These are phyloP conservation scores for Hypselothyrea guttata DNA, from an alignment of 2,888 invertebrate species.

Conservation along the genomic window DNA sequence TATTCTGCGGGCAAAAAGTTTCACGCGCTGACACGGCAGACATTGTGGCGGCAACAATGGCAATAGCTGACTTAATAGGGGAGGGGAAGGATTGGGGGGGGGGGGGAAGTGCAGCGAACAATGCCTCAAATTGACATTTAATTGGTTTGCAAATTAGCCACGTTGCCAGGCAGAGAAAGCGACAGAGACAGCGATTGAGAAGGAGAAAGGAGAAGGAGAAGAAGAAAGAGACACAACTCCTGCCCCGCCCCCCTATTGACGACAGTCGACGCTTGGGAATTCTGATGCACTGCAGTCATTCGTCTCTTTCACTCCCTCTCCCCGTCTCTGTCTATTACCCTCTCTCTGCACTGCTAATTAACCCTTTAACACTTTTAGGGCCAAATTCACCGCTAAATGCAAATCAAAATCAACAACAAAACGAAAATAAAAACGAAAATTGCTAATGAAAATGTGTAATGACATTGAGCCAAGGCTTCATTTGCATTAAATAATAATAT, in stretches of 20 bases:
- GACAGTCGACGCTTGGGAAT: too few relatives aligned
- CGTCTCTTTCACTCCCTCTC: too few relatives aligned
- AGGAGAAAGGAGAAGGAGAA: background rate
- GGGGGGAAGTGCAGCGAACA: slow-evolving; percentile 41
- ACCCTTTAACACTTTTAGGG: slow-evolving; percentile 30
- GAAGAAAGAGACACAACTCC: background rate
- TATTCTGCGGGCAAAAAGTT: slow-evolving; percentile 35
- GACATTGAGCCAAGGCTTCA: slow-evolving; percentile 75
- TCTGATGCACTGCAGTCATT: too few relatives aligned
- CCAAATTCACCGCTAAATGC: slow-evolving; percentile 65
- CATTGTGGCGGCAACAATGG: slow-evolving; percentile 43
- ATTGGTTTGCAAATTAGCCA: slow-evolving; percentile 79
- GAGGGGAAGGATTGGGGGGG: background rate
- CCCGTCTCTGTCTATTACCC: too few relatives aligned
- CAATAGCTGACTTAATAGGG: too few relatives aligned
- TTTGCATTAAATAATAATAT: slow-evolving; percentile 79
- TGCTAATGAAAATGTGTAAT: slow-evolving; percentile 30
- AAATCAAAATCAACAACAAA: too few relatives aligned
- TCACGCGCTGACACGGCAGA: slow-evolving; percentile 55
- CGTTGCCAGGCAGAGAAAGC: slow-evolving; percentile 44
- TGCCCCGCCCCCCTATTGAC: too few relatives aligned
- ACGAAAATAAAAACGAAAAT: too few relatives aligned
- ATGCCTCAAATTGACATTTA: slow-evolving; percentile 80
- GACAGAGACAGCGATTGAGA: too few relatives aligned
- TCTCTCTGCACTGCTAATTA: too few relatives aligned